phyloP scores from a whole-genome alignment of 2,888 invertebrate genomes.

The Meghimatium bilineatum region DNA sequence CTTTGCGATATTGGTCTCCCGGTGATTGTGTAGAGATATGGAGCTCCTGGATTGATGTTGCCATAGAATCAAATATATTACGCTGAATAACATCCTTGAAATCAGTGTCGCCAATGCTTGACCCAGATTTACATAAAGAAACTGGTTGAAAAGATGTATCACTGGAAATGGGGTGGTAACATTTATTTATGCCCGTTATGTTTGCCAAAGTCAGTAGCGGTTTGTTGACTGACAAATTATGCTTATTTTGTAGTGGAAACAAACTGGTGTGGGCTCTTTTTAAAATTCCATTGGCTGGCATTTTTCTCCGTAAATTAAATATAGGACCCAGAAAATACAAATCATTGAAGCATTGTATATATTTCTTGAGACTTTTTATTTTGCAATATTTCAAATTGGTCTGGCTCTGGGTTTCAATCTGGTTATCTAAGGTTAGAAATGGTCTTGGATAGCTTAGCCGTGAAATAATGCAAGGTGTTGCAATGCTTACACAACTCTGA shows the following conservation, averaged over 20 bases:
- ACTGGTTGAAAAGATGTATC: background rate
- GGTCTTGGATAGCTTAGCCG: background rate
- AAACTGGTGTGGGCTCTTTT: background rate
- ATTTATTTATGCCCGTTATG: background rate
- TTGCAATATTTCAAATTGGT: background rate
- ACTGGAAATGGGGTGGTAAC: background rate
- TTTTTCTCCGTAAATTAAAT: background rate
- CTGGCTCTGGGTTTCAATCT: background rate
- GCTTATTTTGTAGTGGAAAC: background rate
- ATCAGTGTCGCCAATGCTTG: background rate
- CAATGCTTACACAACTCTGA: slow-evolving; percentile 4
- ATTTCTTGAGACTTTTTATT: background rate
- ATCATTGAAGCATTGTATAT: background rate
- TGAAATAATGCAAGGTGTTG: background rate
- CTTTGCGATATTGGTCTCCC: background rate
- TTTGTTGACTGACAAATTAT: background rate
- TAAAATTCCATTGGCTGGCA: slow-evolving; percentile 11
- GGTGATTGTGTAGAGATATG: slow-evolving; percentile 1
- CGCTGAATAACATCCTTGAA: background rate
- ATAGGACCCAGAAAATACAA: background rate
- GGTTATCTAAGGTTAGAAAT: background rate
- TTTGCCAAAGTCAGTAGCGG: background rate
- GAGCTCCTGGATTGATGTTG: slow-evolving; percentile 8
- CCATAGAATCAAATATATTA: background rate
- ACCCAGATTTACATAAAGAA: background rate